These are phyloP conservation scores for Lampris megalopsis DNA, from an alignment of 2,113 vertebrate genomes.

Conservation along the genomic window DNA sequence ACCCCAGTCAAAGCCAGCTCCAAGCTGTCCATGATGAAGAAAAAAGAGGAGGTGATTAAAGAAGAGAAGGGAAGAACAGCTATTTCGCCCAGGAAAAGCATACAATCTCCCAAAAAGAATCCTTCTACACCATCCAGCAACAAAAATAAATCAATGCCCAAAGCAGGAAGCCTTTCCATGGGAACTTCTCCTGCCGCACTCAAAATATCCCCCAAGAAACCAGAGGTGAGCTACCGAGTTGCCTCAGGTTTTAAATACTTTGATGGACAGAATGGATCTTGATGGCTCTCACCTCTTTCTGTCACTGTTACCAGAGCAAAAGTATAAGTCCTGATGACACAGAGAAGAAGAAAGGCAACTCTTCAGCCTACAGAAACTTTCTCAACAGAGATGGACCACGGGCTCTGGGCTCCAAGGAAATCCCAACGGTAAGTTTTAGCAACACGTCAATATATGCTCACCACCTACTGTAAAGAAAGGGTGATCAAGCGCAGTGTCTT, in stretches of 20 bases:
- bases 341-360: slow-evolving; percentile 90
- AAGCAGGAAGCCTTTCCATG: slow-evolving; percentile 62
- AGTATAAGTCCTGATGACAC: slow-evolving; percentile 90
- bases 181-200: slow-evolving; percentile 74
- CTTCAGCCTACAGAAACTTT: slow-evolving; percentile 90
- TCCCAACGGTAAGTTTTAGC: slow-evolving; percentile 85
- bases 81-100: slow-evolving; percentile 64
- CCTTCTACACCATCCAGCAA: slow-evolving; percentile 2
- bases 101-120: slow-evolving; percentile 79
- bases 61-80: slow-evolving; percentile 46
- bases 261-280: background rate
- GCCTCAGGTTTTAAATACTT: background rate
- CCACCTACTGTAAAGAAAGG: no score
- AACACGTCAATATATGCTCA: no score
- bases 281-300: background rate
- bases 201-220: slow-evolving; percentile 88
- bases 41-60: slow-evolving; percentile 74
- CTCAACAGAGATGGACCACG: slow-evolving; percentile 96
- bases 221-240: slow-evolving; percentile 82
- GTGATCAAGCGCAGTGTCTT: no score
- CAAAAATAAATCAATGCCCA: slow-evolving; percentile 66
- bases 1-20: slow-evolving; percentile 81
- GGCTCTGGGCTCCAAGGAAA: slow-evolving; percentile 95
- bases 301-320: slow-evolving; percentile 45
- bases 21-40: slow-evolving; percentile 88